These are phyloP conservation scores for Drosophila nigrodunni DNA, from an alignment of 1,140 invertebrate genomes.

Conservation along the genomic window DNA sequence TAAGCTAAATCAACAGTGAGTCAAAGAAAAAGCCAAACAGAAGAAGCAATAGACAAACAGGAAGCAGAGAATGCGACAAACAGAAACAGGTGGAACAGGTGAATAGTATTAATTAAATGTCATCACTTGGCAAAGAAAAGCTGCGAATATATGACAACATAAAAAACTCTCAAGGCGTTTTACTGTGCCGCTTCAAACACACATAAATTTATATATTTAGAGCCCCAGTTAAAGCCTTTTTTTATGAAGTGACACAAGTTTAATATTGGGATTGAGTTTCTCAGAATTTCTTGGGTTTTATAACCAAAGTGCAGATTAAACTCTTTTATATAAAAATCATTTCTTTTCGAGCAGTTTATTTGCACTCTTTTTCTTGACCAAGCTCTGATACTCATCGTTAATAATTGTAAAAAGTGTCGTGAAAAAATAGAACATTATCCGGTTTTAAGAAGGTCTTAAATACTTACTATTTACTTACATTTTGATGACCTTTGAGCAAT, in stretches of 20 bases:
- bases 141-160: conserved; percentile 4
- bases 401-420: neutral
- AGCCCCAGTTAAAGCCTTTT: conserved; percentile 6
- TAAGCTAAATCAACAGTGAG: conserved; percentile 62
- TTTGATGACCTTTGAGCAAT: conserved; percentile 10
- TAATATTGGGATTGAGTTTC: conserved; percentile 18
- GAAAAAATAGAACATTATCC: neutral
- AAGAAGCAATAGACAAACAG: conserved; percentile 1
- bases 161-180: neutral
- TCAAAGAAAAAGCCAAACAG: neutral
- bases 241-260: conserved; percentile 24
- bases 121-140: conserved; percentile 4
- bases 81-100: conserved; percentile 17
- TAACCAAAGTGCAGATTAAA: conserved; percentile 2
- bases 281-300: neutral
- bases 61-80: neutral
- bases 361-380: no score
- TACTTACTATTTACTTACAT: neutral
- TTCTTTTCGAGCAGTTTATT: no score
- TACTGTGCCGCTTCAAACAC: conserved; percentile 12
- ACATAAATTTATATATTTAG: neutral
- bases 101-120: conserved; percentile 18
- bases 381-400: neutral
- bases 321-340: neutral
- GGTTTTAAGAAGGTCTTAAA: conserved; percentile 7